These are phyloP conservation scores for Brachylomia viminalis DNA, from an alignment of 2,888 invertebrate genomes.

Conservation along the genomic window DNA sequence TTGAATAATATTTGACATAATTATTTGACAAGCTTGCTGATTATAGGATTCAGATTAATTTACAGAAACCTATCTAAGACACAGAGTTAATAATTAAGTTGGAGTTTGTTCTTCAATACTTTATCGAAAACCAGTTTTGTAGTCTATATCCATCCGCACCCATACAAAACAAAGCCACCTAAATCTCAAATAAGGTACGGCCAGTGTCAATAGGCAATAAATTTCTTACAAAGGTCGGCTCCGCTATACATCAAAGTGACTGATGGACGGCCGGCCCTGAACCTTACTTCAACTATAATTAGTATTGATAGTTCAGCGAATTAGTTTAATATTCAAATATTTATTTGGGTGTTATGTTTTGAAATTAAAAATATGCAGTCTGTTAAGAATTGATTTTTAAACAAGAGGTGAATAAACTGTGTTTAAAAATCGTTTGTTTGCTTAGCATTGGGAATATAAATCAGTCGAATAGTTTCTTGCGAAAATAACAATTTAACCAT, in stretches of 20 bases:
- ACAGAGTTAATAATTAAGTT: not conserved
- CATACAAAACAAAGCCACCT: constrained; percentile 7
- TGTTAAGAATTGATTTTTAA: not conserved
- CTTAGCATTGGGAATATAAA: not conserved
- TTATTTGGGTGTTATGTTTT: not conserved
- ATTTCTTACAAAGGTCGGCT: constrained; percentile 50
- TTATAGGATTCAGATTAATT: not conserved
- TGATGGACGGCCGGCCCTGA: constrained; percentile 39
- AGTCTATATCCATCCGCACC: not conserved
- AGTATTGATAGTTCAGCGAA: constrained; percentile 16
- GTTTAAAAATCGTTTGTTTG: not conserved
- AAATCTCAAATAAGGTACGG: constrained; percentile 35
- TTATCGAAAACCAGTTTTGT: no score
- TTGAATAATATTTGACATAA: no score
- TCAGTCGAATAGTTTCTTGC: not conserved
- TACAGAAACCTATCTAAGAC: not conserved
- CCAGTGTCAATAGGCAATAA: constrained; percentile 55
- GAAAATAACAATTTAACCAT: no score
- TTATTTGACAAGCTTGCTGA: not conserved
- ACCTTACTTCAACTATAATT: constrained; percentile 31
- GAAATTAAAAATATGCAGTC: not conserved
- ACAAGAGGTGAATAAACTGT: not conserved
- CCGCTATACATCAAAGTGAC: constrained; percentile 47
- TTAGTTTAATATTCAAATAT: not conserved
- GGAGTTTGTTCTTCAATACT: not conserved